Evolutionary conservation across 2,888 invertebrate species (phyloP), one percentile per base, ranked within the genome.

Genomic region (Phrixothrix hirtus): DNA sequence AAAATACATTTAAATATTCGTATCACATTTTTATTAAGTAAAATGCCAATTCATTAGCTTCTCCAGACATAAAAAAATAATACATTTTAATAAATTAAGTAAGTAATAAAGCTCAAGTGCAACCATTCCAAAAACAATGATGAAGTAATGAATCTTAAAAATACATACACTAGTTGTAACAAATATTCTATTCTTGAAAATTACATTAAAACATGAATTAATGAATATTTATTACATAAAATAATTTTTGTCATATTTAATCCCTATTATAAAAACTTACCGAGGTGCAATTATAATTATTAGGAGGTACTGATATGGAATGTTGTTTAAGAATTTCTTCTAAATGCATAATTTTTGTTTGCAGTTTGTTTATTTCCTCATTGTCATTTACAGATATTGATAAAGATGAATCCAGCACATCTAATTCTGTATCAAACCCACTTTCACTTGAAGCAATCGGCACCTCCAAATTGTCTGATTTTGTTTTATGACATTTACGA

Each of bases 401-500:
- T 2, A 64, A 58, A 9, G 75, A 72, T 2, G 69, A 69, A 57
- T 74, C 74, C 13, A 69, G 62, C 50, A 68, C 68, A 46, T 75
- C 75, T 30, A 75, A 60, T 61, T 77, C 76, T 2, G 74, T 73
- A 57, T 76, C 77, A 51, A 77, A 72, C 9, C 77, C 76, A 53
- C 73, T 76, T 51, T 76, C 75, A 58, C 72, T 75, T 1, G 73
- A 71, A 2, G 68, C 64, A 32, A 72, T 68, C 2, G 70, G 71
- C 14, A 71, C 59, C 58, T 79, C 78, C 67, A 62, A 72, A 70
- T 16, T 72, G 62, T 65, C 78, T 69, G 52, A 74, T 70, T 68
- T 72, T 29, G 75, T 75, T 29, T 77, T 77, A 58, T 76, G 77
- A 63, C 79, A 82, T 66, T 81, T 82, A 35, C 84, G 77, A 31